Conservation (phyloP, 2,888 invertebrate genomes). For the Phrixothrix hirtus region DNA sequence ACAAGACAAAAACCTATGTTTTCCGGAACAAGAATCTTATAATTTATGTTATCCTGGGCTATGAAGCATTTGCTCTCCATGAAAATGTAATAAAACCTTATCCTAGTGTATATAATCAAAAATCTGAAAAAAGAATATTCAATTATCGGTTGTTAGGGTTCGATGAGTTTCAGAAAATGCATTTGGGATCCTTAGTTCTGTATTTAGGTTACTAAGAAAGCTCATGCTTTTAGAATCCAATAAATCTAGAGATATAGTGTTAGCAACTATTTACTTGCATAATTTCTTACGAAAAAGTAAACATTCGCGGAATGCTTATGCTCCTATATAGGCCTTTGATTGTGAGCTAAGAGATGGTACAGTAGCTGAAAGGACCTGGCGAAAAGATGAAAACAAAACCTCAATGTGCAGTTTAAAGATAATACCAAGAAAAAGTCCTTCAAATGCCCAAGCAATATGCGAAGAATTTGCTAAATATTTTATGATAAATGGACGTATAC, state of each 20-base stretch:
- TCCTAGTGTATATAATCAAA: constrained; percentile 35
- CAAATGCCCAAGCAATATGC: constrained; percentile 33
- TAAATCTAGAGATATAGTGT: constrained; percentile 37
- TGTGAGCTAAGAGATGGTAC: constrained; percentile 31
- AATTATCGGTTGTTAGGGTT: too few relatives aligned
- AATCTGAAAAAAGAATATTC: constrained; percentile 38
- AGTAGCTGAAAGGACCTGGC: constrained; percentile 36
- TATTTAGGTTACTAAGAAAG: constrained; percentile 36
- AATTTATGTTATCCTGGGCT: constrained; percentile 31
- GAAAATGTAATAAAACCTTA: constrained; percentile 43
- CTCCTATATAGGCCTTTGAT: constrained; percentile 35
- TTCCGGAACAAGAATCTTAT: constrained; percentile 22
- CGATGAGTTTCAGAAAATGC: constrained; percentile 27
- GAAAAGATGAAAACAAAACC: constrained; percentile 26
- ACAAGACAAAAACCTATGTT: constrained; percentile 1
- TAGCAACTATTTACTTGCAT: constrained; percentile 35
- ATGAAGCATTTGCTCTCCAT: constrained; percentile 39
- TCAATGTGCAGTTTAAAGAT: constrained; percentile 30
- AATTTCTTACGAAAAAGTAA: constrained; percentile 38
- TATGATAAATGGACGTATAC: constrained; percentile 33
- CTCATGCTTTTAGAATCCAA: constrained; percentile 35
- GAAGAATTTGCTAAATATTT: constrained; percentile 36
- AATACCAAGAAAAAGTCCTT: constrained; percentile 31
- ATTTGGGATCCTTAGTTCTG: constrained; percentile 27
- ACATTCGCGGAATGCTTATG: constrained; percentile 30